phyloP scores from a whole-genome alignment of 2,113 vertebrate species.

The Cebus imitator region DNA sequence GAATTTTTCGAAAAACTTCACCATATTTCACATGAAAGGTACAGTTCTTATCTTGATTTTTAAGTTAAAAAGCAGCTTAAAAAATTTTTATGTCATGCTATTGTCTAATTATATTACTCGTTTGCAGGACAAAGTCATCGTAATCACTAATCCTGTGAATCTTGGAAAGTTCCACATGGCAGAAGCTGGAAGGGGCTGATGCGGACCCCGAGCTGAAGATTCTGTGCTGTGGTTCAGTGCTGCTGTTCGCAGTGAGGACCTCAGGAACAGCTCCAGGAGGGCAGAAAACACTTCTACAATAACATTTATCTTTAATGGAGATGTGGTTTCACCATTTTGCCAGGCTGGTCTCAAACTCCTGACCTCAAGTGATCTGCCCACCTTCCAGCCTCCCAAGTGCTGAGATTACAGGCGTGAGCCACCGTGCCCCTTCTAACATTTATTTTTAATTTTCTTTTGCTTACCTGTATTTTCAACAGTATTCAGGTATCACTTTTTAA shows the following conservation, averaged over 20 bases:
- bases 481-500: neutral
- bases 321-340: too few species aligned
- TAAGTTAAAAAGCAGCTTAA: constrained; percentile 13
- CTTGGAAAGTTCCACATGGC: neutral
- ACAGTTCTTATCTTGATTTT: constrained; percentile 5
- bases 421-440: neutral
- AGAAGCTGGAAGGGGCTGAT: neutral
- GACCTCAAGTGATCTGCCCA: too few species aligned
- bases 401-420: too few species aligned
- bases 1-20: constrained; percentile 32
- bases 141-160: neutral
- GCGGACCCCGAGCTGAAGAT: neutral
- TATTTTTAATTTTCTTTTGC: neutral
- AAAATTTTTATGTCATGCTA: neutral
- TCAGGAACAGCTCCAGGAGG: neutral
- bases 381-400: too few species aligned
- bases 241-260: neutral
- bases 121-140: neutral
- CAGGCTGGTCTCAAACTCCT: too few species aligned
- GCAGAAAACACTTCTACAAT: neutral
- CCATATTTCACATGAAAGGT: neutral
- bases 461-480: neutral
- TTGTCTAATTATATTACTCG: neutral
- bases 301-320: neutral
- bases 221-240: neutral